Conservation (phyloP, 2,888 invertebrate species). For the Metalampra italica region DNA sequence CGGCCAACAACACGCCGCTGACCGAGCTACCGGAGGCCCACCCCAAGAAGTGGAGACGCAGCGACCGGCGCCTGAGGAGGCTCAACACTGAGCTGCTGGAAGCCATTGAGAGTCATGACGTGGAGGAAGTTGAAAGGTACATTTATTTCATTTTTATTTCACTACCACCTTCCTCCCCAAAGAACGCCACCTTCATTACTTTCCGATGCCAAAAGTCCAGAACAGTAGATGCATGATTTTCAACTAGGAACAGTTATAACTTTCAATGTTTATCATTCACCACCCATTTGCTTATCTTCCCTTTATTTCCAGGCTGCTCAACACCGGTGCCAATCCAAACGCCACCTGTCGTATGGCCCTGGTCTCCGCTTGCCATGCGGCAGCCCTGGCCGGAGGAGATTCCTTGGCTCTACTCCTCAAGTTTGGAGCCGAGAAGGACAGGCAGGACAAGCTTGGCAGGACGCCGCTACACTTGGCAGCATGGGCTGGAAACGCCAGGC, state of each 20-base stretch:
- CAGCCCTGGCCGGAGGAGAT: constrained; percentile 59
- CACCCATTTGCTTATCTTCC: too few relatives aligned
- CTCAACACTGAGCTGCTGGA: constrained; percentile 71
- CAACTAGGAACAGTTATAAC: too few relatives aligned
- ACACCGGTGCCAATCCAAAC: constrained; percentile 68
- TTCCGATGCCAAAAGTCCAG: too few relatives aligned
- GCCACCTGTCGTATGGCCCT: constrained; percentile 66
- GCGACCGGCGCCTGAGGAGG: constrained; percentile 58
- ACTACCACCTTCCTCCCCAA: too few relatives aligned
- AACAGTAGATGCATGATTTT: too few relatives aligned
- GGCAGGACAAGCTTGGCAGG: constrained; percentile 60
- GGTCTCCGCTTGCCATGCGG: constrained; percentile 68
- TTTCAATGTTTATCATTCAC: too few relatives aligned
- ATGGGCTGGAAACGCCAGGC: constrained; percentile 61
- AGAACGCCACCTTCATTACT: too few relatives aligned
- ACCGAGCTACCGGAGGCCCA: constrained; percentile 27
- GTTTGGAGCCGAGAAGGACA: constrained; percentile 59
- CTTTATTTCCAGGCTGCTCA: constrained; percentile 47
- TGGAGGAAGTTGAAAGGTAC: constrained; percentile 59
- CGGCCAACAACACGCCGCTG: constrained; percentile 50
- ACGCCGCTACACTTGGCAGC: constrained; percentile 73
- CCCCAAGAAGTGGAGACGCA: constrained; percentile 51
- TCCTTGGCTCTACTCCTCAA: constrained; percentile 57
- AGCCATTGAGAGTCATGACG: constrained; percentile 53
- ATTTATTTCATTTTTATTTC: not conserved